Evolutionary conservation across 2,888 invertebrate genomes (phyloP).

Genomic region (Dascillus cervinus): DNA sequence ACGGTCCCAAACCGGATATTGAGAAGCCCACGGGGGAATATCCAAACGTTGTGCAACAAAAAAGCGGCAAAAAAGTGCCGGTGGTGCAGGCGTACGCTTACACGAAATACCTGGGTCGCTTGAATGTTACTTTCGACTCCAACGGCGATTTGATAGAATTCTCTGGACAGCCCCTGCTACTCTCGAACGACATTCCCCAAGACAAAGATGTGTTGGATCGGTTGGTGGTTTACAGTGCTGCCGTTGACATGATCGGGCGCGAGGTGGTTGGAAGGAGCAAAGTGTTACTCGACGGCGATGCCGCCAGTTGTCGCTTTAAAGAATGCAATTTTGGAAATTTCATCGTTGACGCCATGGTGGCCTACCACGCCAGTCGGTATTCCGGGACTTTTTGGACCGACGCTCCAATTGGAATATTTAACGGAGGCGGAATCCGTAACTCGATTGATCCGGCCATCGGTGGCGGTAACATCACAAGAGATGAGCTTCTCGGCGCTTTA

Average conservation of each 20-base stretch:
- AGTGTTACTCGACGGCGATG: constrained; percentile 53
- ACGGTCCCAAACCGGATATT: constrained; percentile 59
- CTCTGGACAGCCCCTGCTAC: constrained; percentile 68
- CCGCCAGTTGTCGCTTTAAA: constrained; percentile 51
- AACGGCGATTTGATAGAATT: constrained; percentile 61
- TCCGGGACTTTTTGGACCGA: constrained; percentile 62
- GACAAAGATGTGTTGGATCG: constrained; percentile 56
- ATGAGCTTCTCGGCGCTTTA: constrained; percentile 62
- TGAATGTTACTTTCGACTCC: constrained; percentile 62
- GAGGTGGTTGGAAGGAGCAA: constrained; percentile 55
- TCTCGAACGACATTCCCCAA: constrained; percentile 58
- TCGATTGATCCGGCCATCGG: constrained; percentile 48
- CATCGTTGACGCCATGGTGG: constrained; percentile 67
- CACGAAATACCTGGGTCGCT: constrained; percentile 81
- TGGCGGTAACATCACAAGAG: constrained; percentile 57
- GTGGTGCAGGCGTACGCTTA: constrained; percentile 87
- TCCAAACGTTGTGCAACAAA: constrained; percentile 64
- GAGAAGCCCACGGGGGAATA: constrained; percentile 70
- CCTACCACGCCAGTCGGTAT: constrained; percentile 48
- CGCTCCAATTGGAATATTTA: constrained; percentile 65
- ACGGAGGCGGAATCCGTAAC: constrained; percentile 69
- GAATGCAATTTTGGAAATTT: constrained; percentile 87
- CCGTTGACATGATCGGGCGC: constrained; percentile 47
- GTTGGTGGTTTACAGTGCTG: constrained; percentile 53
- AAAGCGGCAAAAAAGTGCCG: constrained; percentile 62